Evolutionary conservation across 1,140 invertebrate genomes (phyloP).

Genomic region (Archivesica marissinica): DNA sequence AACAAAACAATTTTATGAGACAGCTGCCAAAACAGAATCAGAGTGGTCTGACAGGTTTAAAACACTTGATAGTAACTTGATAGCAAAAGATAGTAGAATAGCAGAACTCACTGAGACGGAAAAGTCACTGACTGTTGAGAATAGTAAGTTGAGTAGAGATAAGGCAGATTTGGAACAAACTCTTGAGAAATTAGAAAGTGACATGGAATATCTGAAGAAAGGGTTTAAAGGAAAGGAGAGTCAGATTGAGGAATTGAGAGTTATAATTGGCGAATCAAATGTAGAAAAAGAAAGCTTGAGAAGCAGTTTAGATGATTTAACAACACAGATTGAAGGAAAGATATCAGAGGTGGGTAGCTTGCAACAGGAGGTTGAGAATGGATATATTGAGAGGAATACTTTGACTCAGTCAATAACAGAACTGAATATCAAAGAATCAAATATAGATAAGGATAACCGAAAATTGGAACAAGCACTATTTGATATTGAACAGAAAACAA

Average conservation of each 20-base stretch:
- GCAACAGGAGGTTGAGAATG: slow-evolving; percentile 22
- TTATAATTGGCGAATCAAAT: slow-evolving; percentile 20
- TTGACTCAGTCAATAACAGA: slow-evolving; percentile 13
- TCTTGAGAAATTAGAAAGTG: slow-evolving; percentile 24
- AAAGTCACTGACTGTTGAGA: slow-evolving; percentile 43
- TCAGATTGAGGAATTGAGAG: slow-evolving; percentile 34
- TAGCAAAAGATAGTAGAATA: slow-evolving; percentile 47
- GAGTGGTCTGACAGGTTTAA: slow-evolving; percentile 44
- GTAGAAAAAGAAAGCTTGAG: slow-evolving; percentile 37
- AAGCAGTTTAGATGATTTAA: slow-evolving; percentile 10
- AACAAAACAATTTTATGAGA: slow-evolving; percentile 55
- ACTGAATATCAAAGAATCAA: background rate
- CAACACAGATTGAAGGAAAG: background rate
- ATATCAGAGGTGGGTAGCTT: background rate
- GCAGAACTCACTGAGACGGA: slow-evolving; percentile 32
- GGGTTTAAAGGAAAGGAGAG: slow-evolving; percentile 39
- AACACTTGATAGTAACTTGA: slow-evolving; percentile 48
- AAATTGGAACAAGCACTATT: slow-evolving; percentile 47
- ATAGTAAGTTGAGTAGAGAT: slow-evolving; percentile 34
- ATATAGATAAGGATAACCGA: slow-evolving; percentile 22
- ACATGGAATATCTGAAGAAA: slow-evolving; percentile 45
- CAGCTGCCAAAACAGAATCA: slow-evolving; percentile 51
- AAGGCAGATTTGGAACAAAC: slow-evolving; percentile 50
- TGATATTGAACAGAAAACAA: slow-evolving; percentile 48
- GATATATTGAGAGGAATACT: background rate